Evolutionary conservation across 35 echinoderm and acorn worm genomes (phyloP).

Genomic region (Anneissia japonica): DNA sequence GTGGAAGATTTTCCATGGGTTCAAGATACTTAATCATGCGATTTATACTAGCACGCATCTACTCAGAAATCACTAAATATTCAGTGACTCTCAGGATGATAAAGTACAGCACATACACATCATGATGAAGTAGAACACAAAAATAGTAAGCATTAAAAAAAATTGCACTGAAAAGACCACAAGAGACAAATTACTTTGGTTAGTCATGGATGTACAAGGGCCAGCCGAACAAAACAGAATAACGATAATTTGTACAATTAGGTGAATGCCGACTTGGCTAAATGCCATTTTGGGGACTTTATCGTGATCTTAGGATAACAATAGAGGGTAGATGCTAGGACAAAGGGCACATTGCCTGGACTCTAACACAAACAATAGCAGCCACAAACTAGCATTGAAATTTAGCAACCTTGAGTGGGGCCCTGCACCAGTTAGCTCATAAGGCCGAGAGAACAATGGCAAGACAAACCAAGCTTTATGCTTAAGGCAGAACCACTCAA

Average conservation of each 20-base stretch:
- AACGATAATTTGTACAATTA: not conserved
- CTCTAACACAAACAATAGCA: not conserved
- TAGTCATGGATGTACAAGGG: not conserved
- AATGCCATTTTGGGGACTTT: not conserved
- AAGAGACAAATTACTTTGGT: not conserved
- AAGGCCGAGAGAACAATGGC: not conserved
- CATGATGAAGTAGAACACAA: not conserved
- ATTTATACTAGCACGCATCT: not conserved
- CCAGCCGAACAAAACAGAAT: not conserved
- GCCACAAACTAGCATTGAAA: not conserved
- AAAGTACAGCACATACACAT: not conserved
- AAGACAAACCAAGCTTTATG: not conserved
- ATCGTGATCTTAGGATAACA: not conserved
- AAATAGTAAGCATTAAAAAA: not conserved
- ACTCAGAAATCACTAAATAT: not conserved
- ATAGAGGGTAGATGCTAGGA: not conserved
- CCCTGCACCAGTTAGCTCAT: not conserved
- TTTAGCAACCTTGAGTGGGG: not conserved
- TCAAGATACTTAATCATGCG: not conserved
- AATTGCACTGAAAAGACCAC: not conserved
- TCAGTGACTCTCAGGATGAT: not conserved
- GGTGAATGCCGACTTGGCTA: not conserved
- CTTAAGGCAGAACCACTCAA: not conserved
- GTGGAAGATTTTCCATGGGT: not conserved
- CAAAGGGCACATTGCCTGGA: not conserved